phyloP scores from a whole-genome alignment of 2,113 vertebrate genomes.

The Hymenochirus boettgeri region DNA sequence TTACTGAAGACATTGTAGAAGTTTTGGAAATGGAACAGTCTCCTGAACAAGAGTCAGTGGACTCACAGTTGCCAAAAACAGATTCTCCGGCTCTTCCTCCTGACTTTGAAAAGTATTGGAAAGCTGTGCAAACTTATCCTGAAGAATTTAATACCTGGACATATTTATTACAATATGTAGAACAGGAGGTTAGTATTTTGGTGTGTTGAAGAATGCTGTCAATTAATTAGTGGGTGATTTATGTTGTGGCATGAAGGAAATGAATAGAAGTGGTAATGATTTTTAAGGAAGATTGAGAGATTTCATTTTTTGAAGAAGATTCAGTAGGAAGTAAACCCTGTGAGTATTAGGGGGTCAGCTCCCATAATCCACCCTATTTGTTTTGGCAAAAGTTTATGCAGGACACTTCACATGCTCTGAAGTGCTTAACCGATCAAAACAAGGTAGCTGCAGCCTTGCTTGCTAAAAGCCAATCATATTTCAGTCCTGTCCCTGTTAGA shows the following conservation, averaged over 20 bases:
- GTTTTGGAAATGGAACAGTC: slow-evolving; percentile 76
- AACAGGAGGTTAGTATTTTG: slow-evolving; percentile 84
- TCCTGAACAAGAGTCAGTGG: slow-evolving; percentile 69
- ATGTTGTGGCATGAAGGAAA: neutral
- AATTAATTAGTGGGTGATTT: neutral
- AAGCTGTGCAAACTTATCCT: slow-evolving; percentile 85
- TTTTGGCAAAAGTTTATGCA: too few species aligned
- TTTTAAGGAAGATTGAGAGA: too few species aligned
- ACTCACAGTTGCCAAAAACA: slow-evolving; percentile 38
- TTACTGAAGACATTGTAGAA: slow-evolving; percentile 69
- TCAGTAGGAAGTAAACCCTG: too few species aligned
- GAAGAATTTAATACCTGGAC: slow-evolving; percentile 98
- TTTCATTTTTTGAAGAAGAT: too few species aligned
- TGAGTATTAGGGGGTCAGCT: too few species aligned
- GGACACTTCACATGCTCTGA: too few species aligned
- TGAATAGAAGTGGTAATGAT: too few species aligned
- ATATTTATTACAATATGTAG: slow-evolving; percentile 91
- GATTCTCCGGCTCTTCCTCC: slow-evolving; percentile 61
- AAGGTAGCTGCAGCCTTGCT: too few species aligned
- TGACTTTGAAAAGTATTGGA: slow-evolving; percentile 92
- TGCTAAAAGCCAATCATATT: too few species aligned
- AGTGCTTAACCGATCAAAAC: too few species aligned
- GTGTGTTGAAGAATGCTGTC: neutral
- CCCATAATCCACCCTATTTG: too few species aligned
- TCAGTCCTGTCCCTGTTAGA: too few species aligned